Base-by-base conservation (phyloP, 2,113 vertebrate genomes). In the Bujurquina vittata region DNA sequence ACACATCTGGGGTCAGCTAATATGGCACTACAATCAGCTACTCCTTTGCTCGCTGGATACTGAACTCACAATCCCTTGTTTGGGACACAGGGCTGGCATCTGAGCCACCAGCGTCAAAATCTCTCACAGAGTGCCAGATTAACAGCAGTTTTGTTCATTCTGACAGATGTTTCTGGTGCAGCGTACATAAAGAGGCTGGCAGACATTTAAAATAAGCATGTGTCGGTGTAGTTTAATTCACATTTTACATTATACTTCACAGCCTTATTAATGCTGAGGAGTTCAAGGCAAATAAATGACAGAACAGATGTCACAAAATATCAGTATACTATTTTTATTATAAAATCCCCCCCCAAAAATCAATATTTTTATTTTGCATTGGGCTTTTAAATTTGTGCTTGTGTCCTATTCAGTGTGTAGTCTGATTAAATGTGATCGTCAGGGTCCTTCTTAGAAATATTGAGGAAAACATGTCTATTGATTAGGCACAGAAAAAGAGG, bases 1-100 rank as follows among this genome's bases (percentile, higher is more conserved):
- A 90, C 94, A 94, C 96, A 95, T 96, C 95, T 95, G 95, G 92
- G 95, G 92, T 95, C 93, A 89, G 90, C 93, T 95, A 94, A 94
- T 92, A 94, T 90, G 84, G 84, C 62, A 55, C 84, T 84, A 87
- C 88, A 88, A 86, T 78, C 81, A 82, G 91, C 85, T 84, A 84
- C 78, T 87, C 84, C 73, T 72, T 69, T 54, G 62, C 86, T 78
- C 9, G 46, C 75, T 73, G 26, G 22, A 26, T 76, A 54, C 79
- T 29, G 43, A 20, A 23, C 61, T 80, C 10, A 4, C 80, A 67
- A 88, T 90, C 87, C 82, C 77, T 46, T 88, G 74, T 90, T 83
- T 75, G 83, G 75, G 82, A 87, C 58, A 22, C 37, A 8, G 83
- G 74, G 75, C 85, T 85, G 83, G 73, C 77, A 60, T 54, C 74